Base-by-base conservation (phyloP, 2,888 invertebrate genomes). In the Eupithecia dodoneata region DNA sequence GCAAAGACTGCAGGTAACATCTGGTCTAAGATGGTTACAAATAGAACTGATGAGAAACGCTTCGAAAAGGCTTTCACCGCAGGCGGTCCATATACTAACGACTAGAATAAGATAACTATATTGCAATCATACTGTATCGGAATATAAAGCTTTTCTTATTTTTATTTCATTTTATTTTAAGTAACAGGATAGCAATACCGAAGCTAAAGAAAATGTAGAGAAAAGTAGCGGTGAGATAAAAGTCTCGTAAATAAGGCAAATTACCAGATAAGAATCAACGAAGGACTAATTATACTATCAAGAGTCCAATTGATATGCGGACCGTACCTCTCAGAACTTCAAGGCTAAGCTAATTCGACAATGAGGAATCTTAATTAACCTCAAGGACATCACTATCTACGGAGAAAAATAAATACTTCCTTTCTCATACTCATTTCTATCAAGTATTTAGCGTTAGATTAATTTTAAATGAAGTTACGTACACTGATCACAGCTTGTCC, bases 201-300 rank as follows among this genome's bases (percentile, higher is more conserved):
- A 59, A 9, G 3, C 18, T n/a, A 4, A 13, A 55, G 2, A 59
- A 59, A 59, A 59, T 18, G 63, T 63, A 63, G 4, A 63, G 45
- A 69, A 69, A 69, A n/a, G 9, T n/a, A 69, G 67, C 67, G 15
- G 45, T 69, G 30, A 70, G 47, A 15, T 66, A 18, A 63, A 76
- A 70, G 52, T 15, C 63, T 63, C 65, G 49, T 13, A 52, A 69
- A 59, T 44, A 15, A 63, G 18, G n/a, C 45, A 63, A 72, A 59
- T 72, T 59, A 63, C 63, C 45, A 71, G 47, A 49, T 49, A 47
- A 44, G 70, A 70, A 70, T 47, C 30, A 70, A 70, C 70, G 70
- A 30, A 47, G 70, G 13, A 30, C 70, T 70, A 13, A 70, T 70
- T 70, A 30, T 47, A 49, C 47, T 13, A 70, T 47, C 18, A 45